Conservation (phyloP, 2,113 vertebrate species). For the Aspidoscelis tigris region DNA sequence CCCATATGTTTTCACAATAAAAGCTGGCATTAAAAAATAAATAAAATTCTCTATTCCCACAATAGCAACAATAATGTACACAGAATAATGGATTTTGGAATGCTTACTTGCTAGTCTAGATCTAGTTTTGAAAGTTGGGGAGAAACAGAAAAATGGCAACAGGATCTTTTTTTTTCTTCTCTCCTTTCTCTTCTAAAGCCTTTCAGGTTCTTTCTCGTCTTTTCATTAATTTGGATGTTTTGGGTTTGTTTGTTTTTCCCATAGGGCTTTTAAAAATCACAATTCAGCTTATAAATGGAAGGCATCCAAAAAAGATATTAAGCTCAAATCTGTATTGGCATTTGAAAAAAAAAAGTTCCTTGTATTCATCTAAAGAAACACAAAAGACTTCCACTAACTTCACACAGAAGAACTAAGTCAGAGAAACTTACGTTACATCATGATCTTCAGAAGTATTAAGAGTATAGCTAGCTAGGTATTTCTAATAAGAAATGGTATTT, state of each 20-base stretch:
- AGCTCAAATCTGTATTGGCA: conserved; percentile 70
- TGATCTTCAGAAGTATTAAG: conserved; percentile 78
- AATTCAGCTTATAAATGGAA: conserved; percentile 72
- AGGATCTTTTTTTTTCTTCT: conserved; percentile 55
- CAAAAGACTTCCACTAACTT: conserved; percentile 80
- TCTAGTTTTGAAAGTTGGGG: conserved; percentile 76
- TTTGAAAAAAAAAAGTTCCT: conserved; percentile 67
- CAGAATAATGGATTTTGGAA: conserved; percentile 77
- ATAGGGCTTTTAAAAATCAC: conserved; percentile 63
- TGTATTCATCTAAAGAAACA: conserved; percentile 79
- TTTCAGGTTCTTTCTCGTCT: conserved; percentile 40
- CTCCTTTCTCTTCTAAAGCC: conserved; percentile 64
- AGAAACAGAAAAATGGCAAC: conserved; percentile 56
- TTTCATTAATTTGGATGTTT: conserved; percentile 66
- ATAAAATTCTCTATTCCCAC: conserved; percentile 85
- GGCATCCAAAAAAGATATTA: conserved; percentile 59
- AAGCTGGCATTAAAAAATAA: conserved; percentile 88
- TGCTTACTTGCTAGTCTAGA: conserved; percentile 76
- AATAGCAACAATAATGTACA: conserved; percentile 83
- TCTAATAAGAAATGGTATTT: conserved; percentile 79
- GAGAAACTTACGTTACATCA: conserved; percentile 73
- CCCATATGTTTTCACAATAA: conserved; percentile 80
- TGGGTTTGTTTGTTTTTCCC: conserved; percentile 76
- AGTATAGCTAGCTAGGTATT: conserved; percentile 78
- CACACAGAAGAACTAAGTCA: conserved; percentile 79